Percentiles rank a stretch among this genome's conserved stretches.
Conservation (phyloP, 2,113 vertebrate genomes). For the Morone saxatilis region DNA sequence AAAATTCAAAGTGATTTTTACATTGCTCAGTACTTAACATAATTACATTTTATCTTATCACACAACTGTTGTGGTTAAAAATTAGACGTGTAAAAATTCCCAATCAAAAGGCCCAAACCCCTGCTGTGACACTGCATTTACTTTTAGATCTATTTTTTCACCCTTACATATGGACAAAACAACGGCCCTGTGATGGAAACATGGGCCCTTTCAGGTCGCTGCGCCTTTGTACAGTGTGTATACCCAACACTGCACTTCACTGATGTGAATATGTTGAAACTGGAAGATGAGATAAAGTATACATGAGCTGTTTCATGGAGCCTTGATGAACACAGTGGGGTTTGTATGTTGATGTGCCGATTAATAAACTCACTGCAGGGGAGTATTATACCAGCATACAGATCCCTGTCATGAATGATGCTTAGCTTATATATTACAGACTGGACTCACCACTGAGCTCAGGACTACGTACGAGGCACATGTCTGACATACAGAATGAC, state of each 20-base stretch:
- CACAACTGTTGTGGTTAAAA: neutral
- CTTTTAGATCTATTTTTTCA: too few species aligned
- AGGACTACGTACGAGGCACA: neutral
- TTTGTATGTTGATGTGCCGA: neutral
- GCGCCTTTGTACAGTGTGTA: neutral
- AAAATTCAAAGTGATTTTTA: too few species aligned
- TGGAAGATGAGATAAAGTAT: slow-evolving; percentile 6
- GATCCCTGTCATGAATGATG: slow-evolving; percentile 13
- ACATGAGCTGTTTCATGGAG: slow-evolving; percentile 15
- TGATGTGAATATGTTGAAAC: neutral
- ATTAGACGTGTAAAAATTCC: neutral
- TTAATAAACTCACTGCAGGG: slow-evolving; percentile 32
- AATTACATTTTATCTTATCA: neutral
- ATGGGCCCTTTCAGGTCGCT: neutral
- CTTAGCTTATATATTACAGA: neutral
- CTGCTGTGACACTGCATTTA: neutral
- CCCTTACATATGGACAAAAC: neutral
- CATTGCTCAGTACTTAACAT: neutral
- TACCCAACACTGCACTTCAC: neutral
- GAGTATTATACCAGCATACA: slow-evolving; percentile 3
- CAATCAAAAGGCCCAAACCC: neutral
- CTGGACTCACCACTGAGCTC: slow-evolving; percentile 16
- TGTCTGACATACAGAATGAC: slow-evolving; percentile 1
- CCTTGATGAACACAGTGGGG: slow-evolving; percentile 20
- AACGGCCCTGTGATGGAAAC: slow-evolving; percentile 4